Evolutionary conservation across 2,113 vertebrate species (phyloP).

Genomic region (Excalfactoria chinensis): DNA sequence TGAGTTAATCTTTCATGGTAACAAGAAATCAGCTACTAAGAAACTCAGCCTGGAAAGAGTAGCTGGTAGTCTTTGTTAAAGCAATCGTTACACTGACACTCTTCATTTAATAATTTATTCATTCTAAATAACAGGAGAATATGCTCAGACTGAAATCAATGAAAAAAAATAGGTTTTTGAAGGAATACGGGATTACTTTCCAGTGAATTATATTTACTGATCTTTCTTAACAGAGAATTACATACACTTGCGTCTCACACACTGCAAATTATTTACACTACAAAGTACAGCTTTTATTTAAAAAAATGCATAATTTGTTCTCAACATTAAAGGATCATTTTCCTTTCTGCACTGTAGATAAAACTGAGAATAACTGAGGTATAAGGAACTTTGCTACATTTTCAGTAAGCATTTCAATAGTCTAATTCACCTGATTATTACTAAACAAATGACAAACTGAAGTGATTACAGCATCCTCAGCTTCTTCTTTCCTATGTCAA

Average conservation of each 20-base stretch:
- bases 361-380: background rate
- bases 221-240: background rate
- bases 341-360: background rate
- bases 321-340: background rate
- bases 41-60: background rate
- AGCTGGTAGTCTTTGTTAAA: background rate
- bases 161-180: background rate
- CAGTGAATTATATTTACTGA: background rate
- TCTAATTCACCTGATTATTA: background rate
- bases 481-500: background rate
- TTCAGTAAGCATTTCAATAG: background rate
- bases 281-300: background rate
- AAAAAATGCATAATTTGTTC: background rate
- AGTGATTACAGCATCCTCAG: background rate
- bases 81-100: background rate
- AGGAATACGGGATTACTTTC: background rate
- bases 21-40: slow-evolving; percentile 27
- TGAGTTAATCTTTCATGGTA: slow-evolving; percentile 44
- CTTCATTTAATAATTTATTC: slow-evolving; percentile 20
- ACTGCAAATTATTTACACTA: background rate
- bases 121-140: background rate
- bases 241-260: background rate
- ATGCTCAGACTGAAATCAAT: background rate
- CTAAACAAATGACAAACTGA: background rate
- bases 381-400: background rate